These are phyloP conservation scores for Lithophane socia DNA, from an alignment of 2,888 invertebrate species.

Conservation along the genomic window DNA sequence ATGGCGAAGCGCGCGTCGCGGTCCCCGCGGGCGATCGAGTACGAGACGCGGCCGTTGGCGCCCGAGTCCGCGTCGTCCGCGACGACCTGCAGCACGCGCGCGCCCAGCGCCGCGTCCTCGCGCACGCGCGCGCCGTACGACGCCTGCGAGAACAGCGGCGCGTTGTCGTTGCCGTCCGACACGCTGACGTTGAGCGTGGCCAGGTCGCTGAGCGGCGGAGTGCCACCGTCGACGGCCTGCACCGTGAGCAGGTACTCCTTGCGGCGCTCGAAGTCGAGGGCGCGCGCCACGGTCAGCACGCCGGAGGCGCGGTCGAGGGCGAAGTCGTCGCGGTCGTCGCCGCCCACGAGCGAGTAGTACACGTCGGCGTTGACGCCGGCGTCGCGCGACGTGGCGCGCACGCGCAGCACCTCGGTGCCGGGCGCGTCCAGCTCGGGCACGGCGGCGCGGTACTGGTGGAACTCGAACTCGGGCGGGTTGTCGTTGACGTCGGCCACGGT, in stretches of 20 bases:
- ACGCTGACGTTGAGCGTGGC: constrained; percentile 96
- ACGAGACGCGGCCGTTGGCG: constrained; percentile 94
- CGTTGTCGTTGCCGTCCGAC: constrained; percentile 96
- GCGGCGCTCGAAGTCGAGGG: constrained; percentile 96
- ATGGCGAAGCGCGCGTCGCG: constrained; percentile 94
- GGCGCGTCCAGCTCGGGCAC: constrained; percentile 95
- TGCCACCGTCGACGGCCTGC: constrained; percentile 97
- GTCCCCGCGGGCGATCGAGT: constrained; percentile 94
- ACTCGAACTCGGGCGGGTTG: constrained; percentile 98
- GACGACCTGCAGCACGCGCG: constrained; percentile 93
- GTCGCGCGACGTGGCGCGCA: constrained; percentile 97
- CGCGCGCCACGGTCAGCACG: constrained; percentile 93
- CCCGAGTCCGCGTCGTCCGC: constrained; percentile 96
- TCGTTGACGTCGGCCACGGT: constrained; percentile 98
- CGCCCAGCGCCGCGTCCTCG: constrained; percentile 94
- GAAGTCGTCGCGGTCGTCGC: constrained; percentile 97
- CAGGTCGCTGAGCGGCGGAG: constrained; percentile 96
- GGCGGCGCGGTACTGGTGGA: constrained; percentile 94
- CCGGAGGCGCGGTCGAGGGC: constrained; percentile 94
- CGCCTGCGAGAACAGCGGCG: constrained; percentile 94
- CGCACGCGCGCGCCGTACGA: constrained; percentile 94
- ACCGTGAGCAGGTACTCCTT: constrained; percentile 96
- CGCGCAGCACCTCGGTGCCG: constrained; percentile 95
- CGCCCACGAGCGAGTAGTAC: constrained; percentile 95
- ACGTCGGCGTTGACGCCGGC: constrained; percentile 98